These are phyloP conservation scores for Heliconius aoede DNA, from an alignment of 2,888 invertebrate species.

Conservation along the genomic window DNA sequence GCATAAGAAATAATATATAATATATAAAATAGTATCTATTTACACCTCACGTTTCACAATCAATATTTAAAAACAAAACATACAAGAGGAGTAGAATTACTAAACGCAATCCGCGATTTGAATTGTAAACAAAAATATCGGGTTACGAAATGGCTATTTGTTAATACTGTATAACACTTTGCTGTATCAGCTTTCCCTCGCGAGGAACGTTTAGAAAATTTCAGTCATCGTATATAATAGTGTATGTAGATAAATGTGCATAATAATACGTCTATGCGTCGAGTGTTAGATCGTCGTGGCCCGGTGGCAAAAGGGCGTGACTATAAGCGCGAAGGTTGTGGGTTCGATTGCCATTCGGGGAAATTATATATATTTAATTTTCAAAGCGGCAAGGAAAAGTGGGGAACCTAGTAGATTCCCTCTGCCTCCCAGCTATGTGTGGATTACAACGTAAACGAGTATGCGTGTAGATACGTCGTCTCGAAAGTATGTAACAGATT, in stretches of 20 bases:
- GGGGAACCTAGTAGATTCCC: no score
- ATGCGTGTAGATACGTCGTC: background rate
- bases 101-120: constrained; percentile 28
- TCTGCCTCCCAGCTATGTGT: no score
- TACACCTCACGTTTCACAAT: background rate
- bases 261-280: background rate
- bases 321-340: no score
- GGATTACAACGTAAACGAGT: no score
- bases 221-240: background rate
- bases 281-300: no score
- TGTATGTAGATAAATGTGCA: constrained; percentile 23
- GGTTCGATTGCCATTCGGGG: no score
- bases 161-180: constrained; percentile 43
- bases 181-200: constrained; percentile 48
- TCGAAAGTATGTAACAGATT: background rate
- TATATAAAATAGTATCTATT: background rate
- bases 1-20: background rate
- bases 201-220: constrained; percentile 39
- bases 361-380: no score
- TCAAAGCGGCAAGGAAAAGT: no score
- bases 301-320: no score
- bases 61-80: background rate
- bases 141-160: constrained; percentile 41
- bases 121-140: constrained; percentile 38
- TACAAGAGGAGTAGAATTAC: constrained; percentile 19